A percentile compares a stretch with the other conserved stretches of the same genome.
Conservation (phyloP, 92 coral and sea anemone species). For the Zoanthus solanderi region DNA sequence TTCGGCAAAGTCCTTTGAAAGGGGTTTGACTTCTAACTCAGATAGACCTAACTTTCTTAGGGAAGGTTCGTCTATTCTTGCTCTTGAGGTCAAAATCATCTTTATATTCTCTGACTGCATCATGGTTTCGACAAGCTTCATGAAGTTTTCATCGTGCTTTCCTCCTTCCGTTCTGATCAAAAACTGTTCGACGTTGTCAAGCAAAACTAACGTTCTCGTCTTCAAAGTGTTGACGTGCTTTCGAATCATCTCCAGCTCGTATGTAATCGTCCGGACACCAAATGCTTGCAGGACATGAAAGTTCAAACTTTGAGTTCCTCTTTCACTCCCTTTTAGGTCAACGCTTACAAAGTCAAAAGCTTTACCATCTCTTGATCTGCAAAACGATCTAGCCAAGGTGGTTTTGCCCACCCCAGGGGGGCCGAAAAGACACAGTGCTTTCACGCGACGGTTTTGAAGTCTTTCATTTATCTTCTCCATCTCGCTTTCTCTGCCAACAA, state of each 20-base stretch:
- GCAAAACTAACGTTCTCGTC: slow-evolving; percentile 44
- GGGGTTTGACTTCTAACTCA: slow-evolving; percentile 47
- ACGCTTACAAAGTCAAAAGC: not conserved
- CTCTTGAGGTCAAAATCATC: slow-evolving; percentile 67
- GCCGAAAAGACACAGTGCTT: slow-evolving; percentile 69
- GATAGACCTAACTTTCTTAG: slow-evolving; percentile 38
- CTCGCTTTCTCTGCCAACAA: slow-evolving; percentile 69
- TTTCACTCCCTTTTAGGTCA: slow-evolving; percentile 20
- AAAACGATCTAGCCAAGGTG: slow-evolving; percentile 50
- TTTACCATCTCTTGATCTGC: not conserved
- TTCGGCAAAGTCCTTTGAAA: slow-evolving; percentile 31
- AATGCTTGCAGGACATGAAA: slow-evolving; percentile 21
- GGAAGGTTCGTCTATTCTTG: slow-evolving; percentile 45
- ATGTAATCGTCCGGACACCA: slow-evolving; percentile 1
- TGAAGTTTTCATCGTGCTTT: slow-evolving; percentile 25
- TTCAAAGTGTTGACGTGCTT: not conserved
- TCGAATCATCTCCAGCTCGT: slow-evolving; percentile 29
- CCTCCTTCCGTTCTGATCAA: slow-evolving; percentile 7
- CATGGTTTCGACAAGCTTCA: slow-evolving; percentile 24
- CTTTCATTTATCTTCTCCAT: slow-evolving; percentile 26
- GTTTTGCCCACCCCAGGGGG: slow-evolving; percentile 85
- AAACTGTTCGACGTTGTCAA: slow-evolving; percentile 78
- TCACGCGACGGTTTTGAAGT: slow-evolving; percentile 34
- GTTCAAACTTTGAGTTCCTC: not conserved
- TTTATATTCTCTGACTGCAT: slow-evolving; percentile 24